These are phyloP conservation scores for Misgurnus mizolepis DNA, from an alignment of 2,113 vertebrate genomes.

Conservation along the genomic window DNA sequence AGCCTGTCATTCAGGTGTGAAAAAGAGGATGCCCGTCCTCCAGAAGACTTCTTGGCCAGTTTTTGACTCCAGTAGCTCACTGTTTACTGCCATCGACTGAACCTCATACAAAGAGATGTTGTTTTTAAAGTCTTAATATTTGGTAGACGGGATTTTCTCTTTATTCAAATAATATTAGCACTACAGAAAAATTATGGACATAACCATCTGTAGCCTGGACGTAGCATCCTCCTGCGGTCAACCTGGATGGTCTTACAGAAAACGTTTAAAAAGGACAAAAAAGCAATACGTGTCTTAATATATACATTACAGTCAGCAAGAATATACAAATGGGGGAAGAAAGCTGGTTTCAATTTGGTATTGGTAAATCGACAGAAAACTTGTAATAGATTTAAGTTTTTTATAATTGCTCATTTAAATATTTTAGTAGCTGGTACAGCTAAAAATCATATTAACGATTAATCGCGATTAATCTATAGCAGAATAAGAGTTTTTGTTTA, in stretches of 20 bases:
- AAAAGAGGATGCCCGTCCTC: background rate
- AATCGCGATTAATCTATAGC: no score
- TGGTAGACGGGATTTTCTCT: background rate
- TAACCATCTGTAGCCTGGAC: constrained; percentile 20
- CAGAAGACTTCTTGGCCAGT: constrained; percentile 28
- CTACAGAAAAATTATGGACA: constrained; percentile 19
- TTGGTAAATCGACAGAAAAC: background rate
- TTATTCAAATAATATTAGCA: background rate
- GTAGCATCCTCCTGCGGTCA: constrained; percentile 35
- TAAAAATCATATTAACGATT: no score
- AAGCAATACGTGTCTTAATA: constrained; percentile 32
- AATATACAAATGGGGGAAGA: no score
- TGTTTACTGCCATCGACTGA: constrained; percentile 52
- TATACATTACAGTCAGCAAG: background rate
- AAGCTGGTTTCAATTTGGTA: background rate
- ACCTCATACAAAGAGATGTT: constrained; percentile 37
- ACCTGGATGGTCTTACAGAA: background rate
- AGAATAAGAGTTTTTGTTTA: no score
- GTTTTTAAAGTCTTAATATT: constrained; percentile 41
- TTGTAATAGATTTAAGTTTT: background rate
- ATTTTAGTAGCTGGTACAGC: no score
- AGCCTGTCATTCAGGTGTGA: background rate
- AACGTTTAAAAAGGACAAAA: constrained; percentile 15
- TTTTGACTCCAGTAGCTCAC: constrained; percentile 31
- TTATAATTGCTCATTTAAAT: no score